Base-by-base conservation (phyloP, 2,797 vertebrate genomes). In the Rhinichthys osculus region DNA sequence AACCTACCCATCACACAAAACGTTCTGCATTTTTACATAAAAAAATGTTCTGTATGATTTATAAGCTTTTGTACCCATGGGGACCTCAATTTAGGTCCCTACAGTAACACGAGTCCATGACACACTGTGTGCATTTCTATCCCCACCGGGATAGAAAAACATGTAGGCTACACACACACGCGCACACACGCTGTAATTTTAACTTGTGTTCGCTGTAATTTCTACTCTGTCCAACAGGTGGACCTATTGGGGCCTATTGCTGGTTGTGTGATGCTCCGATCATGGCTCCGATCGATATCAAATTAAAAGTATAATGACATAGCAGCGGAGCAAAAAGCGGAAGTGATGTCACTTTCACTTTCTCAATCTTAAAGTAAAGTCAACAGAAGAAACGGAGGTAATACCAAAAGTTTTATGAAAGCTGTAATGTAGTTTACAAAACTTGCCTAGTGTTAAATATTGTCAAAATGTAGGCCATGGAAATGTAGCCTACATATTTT, bases 321-420 rank as follows among this genome's bases (percentile, higher is more conserved):
- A 13, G 4, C 11, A 35, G 42, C 13, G 0, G 81, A 59, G 35
- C n/a, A 44, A 17, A 21, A 1, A 19, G 23, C 69, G 81, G 19
- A 73, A 73, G 81, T 42, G 35, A 40, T 27, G 80, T 66, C 64
- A 33, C 64, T 66, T 66, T 66, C 64, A 33, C 38, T 16, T 17
- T 6, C 14, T 52, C 19, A 8, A 64, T 35, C 42, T 1, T 14
- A 74, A 47, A 74, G 70, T 40, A 54, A 38, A 5, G 23, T 54
- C 44, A 66, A 62, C 19, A 62, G 13, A 59, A 82, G 35, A 47
- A 64, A 47, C 14, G 42, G 14, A 73, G 54, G 50, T 64, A 72
- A 82, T 16, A 5, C 1, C 57, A 3, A 42, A n/a, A n/a, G 42
- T 38, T 81, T n/a, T 27, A n/a, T 40, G 2, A 54, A 70, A 70